Base-by-base conservation (phyloP, 2,888 invertebrate species). In the Hydroisotoma schaefferi region DNA sequence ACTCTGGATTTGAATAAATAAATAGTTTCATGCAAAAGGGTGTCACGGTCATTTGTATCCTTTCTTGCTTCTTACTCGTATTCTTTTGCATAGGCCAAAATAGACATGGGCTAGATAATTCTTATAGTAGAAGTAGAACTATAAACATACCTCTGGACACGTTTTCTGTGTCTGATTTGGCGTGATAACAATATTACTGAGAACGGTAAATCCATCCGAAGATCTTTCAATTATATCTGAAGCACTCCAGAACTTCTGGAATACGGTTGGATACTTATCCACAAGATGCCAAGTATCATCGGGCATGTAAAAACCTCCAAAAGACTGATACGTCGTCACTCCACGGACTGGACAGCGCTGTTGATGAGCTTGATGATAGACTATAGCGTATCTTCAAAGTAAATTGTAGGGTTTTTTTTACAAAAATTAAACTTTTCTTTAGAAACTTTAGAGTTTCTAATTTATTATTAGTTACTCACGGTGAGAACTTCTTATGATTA, bases 341-440 rank as follows among this genome's bases (percentile, higher is more conserved):
- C 64, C 67, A 15, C 64, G 54, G n/a, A 67, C 67, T 15, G 61
- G 61, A 49, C 67, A 67, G 27, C 64, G 25, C 44, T 62, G 64
- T 33, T 67, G 67, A 46, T 67, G 67, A 10, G 67, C 67, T 64
- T 67, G 64, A 27, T 67, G 67, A 33, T 67, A 67, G 10, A 67
- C 62, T 33, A 67, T 67, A 5, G 67, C 64, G 48, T 67, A 67
- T 26, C 67, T 67, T 22, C 20, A 40, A n/a, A n/a, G n/a, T n/a
- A n/a, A n/a, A n/a, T n/a, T n/a, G n/a, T n/a, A n/a, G n/a, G n/a
- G n/a, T n/a, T n/a, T n/a, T n/a, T n/a, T n/a, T n/a, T n/a, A n/a
- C n/a, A n/a, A n/a, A n/a, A n/a, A n/a, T n/a, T n/a, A n/a, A n/a
- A n/a, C n/a, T n/a, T n/a, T n/a, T n/a, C n/a, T n/a, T n/a, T n/a